phyloP scores from a whole-genome alignment of 2,888 invertebrate genomes.

The Anarsia innoxiella region DNA sequence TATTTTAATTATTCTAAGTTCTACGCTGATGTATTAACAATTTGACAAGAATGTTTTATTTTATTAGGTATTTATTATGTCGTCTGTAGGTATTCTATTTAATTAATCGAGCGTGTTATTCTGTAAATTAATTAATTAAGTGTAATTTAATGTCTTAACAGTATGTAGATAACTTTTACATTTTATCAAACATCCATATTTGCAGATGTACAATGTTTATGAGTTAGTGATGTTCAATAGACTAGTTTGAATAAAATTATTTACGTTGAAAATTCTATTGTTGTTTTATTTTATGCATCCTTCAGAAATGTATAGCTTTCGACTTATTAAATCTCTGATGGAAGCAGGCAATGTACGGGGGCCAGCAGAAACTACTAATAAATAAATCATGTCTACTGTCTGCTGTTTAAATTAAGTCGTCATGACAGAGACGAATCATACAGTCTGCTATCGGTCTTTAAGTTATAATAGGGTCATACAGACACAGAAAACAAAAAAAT shows the following conservation, averaged over 20 bases:
- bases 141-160: conserved; percentile 46
- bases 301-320: too few species aligned
- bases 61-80: conserved; percentile 67
- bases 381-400: too few species aligned
- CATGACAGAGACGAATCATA: too few species aligned
- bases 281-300: conserved; percentile 46
- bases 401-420: too few species aligned
- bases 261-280: conserved; percentile 70
- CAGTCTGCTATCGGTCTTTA: too few species aligned
- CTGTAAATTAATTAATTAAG: conserved; percentile 52
- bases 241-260: conserved; percentile 76
- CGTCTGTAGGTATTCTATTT: conserved; percentile 59
- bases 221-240: conserved; percentile 75
- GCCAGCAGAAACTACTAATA: too few species aligned
- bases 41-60: conserved; percentile 56
- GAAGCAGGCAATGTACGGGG: too few species aligned
- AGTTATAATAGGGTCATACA: too few species aligned
- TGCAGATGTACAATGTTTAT: conserved; percentile 75
- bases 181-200: conserved; percentile 59
- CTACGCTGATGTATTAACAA: conserved; percentile 57
- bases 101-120: conserved; percentile 59
- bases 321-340: too few species aligned
- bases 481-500: too few species aligned
- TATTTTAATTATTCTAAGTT: conserved; percentile 46
- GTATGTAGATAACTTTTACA: conserved; percentile 40